phyloP scores from a whole-genome alignment of 2,888 invertebrate genomes.

The Pandemis corylana region DNA sequence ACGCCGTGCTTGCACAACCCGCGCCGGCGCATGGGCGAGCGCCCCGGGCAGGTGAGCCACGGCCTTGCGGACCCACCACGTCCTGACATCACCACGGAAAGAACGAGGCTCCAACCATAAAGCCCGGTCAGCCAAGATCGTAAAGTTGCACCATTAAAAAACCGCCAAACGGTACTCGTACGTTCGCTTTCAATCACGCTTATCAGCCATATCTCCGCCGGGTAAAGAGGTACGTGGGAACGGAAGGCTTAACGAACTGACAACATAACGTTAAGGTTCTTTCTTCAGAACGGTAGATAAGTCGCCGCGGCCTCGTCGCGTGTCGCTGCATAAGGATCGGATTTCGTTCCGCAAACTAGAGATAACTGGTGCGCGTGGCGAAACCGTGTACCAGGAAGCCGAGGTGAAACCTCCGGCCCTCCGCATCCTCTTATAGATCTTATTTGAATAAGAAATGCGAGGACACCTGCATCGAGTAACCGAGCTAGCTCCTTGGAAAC shows the following conservation, averaged over 20 bases:
- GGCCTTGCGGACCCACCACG: constrained; percentile 59
- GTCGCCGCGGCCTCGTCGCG: constrained; percentile 72
- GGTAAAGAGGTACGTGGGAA: constrained; percentile 51
- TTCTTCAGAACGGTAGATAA: constrained; percentile 39
- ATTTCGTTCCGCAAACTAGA: constrained; percentile 83
- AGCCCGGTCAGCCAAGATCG: background rate
- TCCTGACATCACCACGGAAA: constrained; percentile 4
- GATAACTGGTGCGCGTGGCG: constrained; percentile 69
- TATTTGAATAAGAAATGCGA: constrained; percentile 75
- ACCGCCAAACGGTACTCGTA: constrained; percentile 31
- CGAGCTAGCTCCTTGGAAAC: constrained; percentile 64
- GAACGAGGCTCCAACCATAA: background rate
- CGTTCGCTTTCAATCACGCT: constrained; percentile 35
- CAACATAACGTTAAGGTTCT: constrained; percentile 45
- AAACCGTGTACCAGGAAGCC: constrained; percentile 66
- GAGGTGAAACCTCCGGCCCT: constrained; percentile 72
- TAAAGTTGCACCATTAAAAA: constrained; percentile 28
- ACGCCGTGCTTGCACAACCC: constrained; percentile 73
- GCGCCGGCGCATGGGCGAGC: constrained; percentile 48
- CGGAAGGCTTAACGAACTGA: constrained; percentile 50
- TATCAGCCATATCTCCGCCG: constrained; percentile 36
- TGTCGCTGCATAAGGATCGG: constrained; percentile 73
- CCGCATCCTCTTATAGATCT: constrained; percentile 69
- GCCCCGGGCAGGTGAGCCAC: constrained; percentile 51
- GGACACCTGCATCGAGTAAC: constrained; percentile 65